Conservation (phyloP, 2,113 vertebrate genomes). For the Buteo buteo region DNA sequence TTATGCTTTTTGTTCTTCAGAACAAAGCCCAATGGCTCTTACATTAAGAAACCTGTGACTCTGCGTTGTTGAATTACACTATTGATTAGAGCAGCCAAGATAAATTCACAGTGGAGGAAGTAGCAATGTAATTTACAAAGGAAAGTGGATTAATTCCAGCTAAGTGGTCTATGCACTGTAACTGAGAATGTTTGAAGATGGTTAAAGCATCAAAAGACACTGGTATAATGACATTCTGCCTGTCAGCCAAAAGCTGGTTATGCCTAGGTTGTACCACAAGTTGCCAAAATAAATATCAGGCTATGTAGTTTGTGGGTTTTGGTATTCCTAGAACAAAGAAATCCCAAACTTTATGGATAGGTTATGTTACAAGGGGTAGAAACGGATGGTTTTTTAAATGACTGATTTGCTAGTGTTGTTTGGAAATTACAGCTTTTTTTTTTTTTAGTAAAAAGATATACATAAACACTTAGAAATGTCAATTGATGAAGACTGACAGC, state of each 20-base stretch:
- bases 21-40: neutral
- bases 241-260: neutral
- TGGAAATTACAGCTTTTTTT: neutral
- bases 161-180: neutral
- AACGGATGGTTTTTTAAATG: neutral
- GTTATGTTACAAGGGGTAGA: neutral
- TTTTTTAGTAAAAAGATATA: neutral
- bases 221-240: slow-evolving; percentile 29
- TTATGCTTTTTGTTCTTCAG: slow-evolving; percentile 1
- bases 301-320: neutral
- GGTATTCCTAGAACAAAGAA: neutral
- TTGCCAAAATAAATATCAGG: slow-evolving; percentile 33
- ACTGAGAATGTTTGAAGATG: neutral
- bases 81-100: neutral
- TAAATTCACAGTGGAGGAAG: slow-evolving; percentile 40
- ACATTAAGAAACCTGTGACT: neutral
- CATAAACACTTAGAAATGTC: neutral
- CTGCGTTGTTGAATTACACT: neutral
- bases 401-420: neutral
- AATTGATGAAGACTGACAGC: neutral
- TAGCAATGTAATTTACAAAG: neutral
- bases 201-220: slow-evolving; percentile 11
- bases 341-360: neutral
- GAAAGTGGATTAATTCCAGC: slow-evolving; percentile 10
- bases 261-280: neutral